Evolutionary conservation across 1,140 invertebrate genomes (phyloP).

Genomic region (Nixonia krombeini): DNA sequence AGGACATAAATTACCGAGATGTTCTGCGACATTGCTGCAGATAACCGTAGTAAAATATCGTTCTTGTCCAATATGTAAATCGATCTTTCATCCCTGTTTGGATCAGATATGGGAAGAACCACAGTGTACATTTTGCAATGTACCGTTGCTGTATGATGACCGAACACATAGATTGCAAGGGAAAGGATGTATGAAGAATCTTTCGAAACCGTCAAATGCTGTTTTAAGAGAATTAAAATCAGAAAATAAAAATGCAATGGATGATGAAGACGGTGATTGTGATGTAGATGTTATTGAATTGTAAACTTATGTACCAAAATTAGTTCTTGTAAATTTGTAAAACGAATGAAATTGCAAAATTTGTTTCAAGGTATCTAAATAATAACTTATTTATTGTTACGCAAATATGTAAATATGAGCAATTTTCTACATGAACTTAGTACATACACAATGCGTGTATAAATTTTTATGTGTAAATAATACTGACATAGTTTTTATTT

Average conservation of each 20-base stretch:
- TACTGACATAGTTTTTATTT: too few species aligned
- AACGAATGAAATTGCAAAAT: too few species aligned
- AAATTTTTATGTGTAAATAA: too few species aligned
- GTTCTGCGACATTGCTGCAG: slow-evolving; percentile 62
- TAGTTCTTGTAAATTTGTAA: too few species aligned
- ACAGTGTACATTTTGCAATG: slow-evolving; percentile 61
- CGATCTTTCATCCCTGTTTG: slow-evolving; percentile 61
- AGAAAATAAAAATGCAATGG: slow-evolving; percentile 24
- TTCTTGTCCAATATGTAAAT: slow-evolving; percentile 58
- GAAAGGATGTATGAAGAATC: slow-evolving; percentile 44
- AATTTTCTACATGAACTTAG: too few species aligned
- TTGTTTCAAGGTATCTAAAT: too few species aligned
- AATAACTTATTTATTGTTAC: too few species aligned
- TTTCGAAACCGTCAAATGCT: slow-evolving; percentile 44
- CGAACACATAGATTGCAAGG: slow-evolving; percentile 30
- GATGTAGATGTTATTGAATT: slow-evolving; percentile 1
- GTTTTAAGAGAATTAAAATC: slow-evolving; percentile 10
- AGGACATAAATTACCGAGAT: slow-evolving; percentile 64
- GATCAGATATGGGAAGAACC: slow-evolving; percentile 53
- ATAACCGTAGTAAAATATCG: slow-evolving; percentile 54
- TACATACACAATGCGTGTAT: too few species aligned
- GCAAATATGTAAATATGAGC: too few species aligned
- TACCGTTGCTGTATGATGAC: slow-evolving; percentile 54
- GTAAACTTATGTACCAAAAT: too few species aligned
- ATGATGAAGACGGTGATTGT: slow-evolving; percentile 29